Base-by-base conservation (phyloP, 1,140 invertebrate genomes). In the Drosophila sp. region DNA sequence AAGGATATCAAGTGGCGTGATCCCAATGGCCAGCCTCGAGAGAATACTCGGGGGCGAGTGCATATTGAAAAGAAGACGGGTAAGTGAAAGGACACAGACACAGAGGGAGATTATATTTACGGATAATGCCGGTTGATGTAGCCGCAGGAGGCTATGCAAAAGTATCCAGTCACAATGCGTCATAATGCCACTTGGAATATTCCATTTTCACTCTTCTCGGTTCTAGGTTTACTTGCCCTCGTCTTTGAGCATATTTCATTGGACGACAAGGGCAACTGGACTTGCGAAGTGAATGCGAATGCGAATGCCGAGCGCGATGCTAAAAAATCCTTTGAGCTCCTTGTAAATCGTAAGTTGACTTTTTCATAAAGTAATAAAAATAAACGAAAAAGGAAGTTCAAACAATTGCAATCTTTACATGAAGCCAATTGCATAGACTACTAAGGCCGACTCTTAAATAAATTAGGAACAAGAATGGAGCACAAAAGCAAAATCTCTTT, bases 191-290 rank as follows among this genome's bases (percentile, higher is more conserved):
- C 30, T 68, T 27, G 41, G n/a, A 27, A 30, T 44, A 11, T 61
- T 50, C 60, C 11, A 41, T 40, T 57, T 17, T 2, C 55, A 32
- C 35, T 30, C 11, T 32, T 63, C 17, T 17, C 17, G 17, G 17
- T 64, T 41, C 41, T 27, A 92, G 91, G 82, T 47, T 72, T 73
- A 5, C 72, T 87, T 60, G 87, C 92, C 0, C 72, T 93, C 32
- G 89, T 93, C 65, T 93, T 93, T 60, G 91, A 92, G 74, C 86
- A 92, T 63, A 91, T 93, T 44, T 70, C 80, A 38, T 23, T 90
- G 57, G 79, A 79, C 25, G 92, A 93, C 68, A 89, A 79, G 62
- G 92, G 92, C 40, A 90, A 91, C 64, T 93, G 92, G 92, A 92
- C 87, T 44, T 93, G 92, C 72, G 79, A 90, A 63, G 79, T 76